Evolutionary conservation across 37 sponge, comb jelly and placozoan species (phyloP).

Genomic region (Cliona cf. orientalis): DNA sequence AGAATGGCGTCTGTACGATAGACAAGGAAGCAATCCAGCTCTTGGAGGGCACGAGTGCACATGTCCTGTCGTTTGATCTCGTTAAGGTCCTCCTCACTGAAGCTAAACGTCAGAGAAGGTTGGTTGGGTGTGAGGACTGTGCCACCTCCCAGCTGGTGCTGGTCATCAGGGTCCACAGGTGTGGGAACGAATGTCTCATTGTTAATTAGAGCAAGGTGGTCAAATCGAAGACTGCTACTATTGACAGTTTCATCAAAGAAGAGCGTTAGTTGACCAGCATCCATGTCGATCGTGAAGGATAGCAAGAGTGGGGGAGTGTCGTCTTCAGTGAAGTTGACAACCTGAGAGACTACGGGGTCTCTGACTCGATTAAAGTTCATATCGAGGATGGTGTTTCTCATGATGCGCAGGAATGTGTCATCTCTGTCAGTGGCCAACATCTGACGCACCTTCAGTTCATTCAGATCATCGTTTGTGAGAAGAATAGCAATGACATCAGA

Average conservation of each 20-base stretch:
- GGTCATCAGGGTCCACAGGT: slow-evolving; percentile 59
- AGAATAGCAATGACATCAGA: slow-evolving; percentile 44
- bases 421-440: slow-evolving; percentile 33
- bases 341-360: slow-evolving; percentile 8
- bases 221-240: slow-evolving; percentile 38
- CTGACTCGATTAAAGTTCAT: slow-evolving; percentile 65
- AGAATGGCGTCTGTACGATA: slow-evolving; percentile 65
- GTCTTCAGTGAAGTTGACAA: slow-evolving; percentile 32
- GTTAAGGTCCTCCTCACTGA: slow-evolving; percentile 74
- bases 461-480: slow-evolving; percentile 81
- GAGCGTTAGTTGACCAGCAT: slow-evolving; percentile 66
- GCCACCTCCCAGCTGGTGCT: slow-evolving; percentile 69
- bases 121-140: slow-evolving; percentile 24
- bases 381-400: slow-evolving; percentile 55
- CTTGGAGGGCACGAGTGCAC: slow-evolving; percentile 70
- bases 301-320: slow-evolving; percentile 64
- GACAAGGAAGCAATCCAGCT: slow-evolving; percentile 78
- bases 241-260: slow-evolving; percentile 81
- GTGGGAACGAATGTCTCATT: slow-evolving; percentile 67
- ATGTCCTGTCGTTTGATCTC: slow-evolving; percentile 88
- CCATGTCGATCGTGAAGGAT: slow-evolving; percentile 79
- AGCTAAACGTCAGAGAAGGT: slow-evolving; percentile 25
- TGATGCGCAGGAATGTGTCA: slow-evolving; percentile 59
- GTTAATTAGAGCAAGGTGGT: slow-evolving; percentile 63
- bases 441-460: slow-evolving; percentile 67